Evolutionary conservation across 2,888 invertebrate species (phyloP).

Genomic region (Xanthorhoe spadicearia): DNA sequence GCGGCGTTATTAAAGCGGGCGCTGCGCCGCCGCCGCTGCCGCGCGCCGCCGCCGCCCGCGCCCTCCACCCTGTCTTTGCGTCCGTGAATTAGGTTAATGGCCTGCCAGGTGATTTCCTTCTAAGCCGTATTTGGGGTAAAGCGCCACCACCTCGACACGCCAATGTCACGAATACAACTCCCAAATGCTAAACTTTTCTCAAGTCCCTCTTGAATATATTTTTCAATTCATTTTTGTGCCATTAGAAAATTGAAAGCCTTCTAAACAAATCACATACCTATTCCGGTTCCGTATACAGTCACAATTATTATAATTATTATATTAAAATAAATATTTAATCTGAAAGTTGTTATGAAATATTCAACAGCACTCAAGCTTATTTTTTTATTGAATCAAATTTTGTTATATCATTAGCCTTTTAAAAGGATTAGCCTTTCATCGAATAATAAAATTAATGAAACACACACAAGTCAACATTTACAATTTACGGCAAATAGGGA

Average conservation of each 20-base stretch:
- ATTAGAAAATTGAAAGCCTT: background rate
- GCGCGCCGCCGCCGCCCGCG: constrained; percentile 49
- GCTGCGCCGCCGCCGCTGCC: constrained; percentile 56
- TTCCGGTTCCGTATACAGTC: background rate
- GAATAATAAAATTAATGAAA: background rate
- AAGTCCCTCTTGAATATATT: constrained; percentile 31
- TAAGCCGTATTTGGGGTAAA: constrained; percentile 78
- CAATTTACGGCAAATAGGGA: background rate
- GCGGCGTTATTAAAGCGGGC: constrained; percentile 81
- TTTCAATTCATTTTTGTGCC: constrained; percentile 14
- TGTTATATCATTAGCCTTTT: background rate
- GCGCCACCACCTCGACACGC: constrained; percentile 73
- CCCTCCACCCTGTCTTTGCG: constrained; percentile 82
- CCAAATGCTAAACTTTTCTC: constrained; percentile 58
- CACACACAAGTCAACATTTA: background rate
- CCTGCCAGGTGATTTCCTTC: constrained; percentile 84
- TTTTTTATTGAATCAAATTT: background rate
- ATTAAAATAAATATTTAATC: background rate
- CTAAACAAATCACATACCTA: background rate
- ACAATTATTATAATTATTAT: no score
- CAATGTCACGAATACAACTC: constrained; percentile 71
- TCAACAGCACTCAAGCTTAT: background rate
- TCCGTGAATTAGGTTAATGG: constrained; percentile 85
- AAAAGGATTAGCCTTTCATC: no score
- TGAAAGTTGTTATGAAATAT: background rate